Conservation (phyloP, 2,797 vertebrate species). For the Cyclura pinguis region DNA sequence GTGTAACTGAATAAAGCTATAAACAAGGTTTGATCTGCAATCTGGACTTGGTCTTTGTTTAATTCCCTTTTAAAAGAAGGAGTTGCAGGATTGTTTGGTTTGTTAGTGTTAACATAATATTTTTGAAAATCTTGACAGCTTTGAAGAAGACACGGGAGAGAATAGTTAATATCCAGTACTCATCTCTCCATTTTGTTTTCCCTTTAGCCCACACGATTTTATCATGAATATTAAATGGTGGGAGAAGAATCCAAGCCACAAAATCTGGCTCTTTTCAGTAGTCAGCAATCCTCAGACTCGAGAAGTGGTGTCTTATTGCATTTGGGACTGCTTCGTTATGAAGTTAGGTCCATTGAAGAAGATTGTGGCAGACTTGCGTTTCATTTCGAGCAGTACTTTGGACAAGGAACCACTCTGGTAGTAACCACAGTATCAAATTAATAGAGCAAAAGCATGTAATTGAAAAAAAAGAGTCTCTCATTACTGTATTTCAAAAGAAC, state of each 20-base stretch:
- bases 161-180: constrained; percentile 60
- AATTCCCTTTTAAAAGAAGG: neutral
- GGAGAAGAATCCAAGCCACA: constrained; percentile 51
- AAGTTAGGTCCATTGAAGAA: constrained; percentile 62
- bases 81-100: constrained; percentile 29
- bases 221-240: constrained; percentile 49
- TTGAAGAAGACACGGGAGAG: constrained; percentile 49
- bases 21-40: constrained; percentile 73
- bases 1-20: constrained; percentile 67
- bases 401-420: neutral
- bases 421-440: constrained; percentile 16
- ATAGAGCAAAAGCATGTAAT: constrained; percentile 3
- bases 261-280: constrained; percentile 58
- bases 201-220: constrained; percentile 27
- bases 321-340: constrained; percentile 55
- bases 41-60: constrained; percentile 55
- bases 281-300: constrained; percentile 47
- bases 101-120: constrained; percentile 55
- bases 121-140: constrained; percentile 63
- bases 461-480: constrained; percentile 2
- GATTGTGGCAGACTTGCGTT: constrained; percentile 57
- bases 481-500: constrained; percentile 16
- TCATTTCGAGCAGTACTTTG: constrained; percentile 52
- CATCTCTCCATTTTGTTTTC: constrained; percentile 56
- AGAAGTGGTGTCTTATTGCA: constrained; percentile 43